Conservation (phyloP, 1,140 invertebrate genomes). For the Drosophila arizonae region DNA sequence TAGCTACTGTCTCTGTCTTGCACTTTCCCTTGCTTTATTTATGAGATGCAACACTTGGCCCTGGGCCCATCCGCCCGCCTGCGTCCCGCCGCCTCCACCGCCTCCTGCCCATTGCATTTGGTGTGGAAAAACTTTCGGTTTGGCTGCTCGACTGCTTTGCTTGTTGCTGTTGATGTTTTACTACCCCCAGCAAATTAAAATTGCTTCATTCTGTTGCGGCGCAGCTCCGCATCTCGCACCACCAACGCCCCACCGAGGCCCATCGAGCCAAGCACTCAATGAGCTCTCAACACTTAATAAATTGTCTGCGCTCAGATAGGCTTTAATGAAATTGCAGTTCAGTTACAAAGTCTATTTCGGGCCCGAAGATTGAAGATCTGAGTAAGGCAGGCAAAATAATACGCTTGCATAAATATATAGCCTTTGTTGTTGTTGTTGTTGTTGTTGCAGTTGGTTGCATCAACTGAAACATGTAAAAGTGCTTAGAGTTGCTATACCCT, state of each 20-base stretch:
- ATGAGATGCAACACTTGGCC: conserved; percentile 71
- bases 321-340: conserved; percentile 64
- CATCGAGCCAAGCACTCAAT: conserved; percentile 21
- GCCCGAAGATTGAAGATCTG: conserved; percentile 3
- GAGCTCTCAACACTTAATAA: conserved; percentile 75
- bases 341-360: conserved; percentile 12
- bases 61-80: too few relatives aligned
- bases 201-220: conserved; percentile 69
- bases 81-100: not conserved
- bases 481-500: too few relatives aligned
- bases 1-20: not conserved
- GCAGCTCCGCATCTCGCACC: conserved; percentile 37
- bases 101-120: conserved; percentile 61
- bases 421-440: not conserved
- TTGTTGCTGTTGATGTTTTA: conserved; percentile 75
- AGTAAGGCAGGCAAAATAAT: conserved; percentile 23
- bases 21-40: conserved; percentile 51
- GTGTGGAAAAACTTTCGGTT: conserved; percentile 40
- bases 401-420: conserved; percentile 14
- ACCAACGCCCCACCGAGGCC: not conserved
- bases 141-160: conserved; percentile 35
- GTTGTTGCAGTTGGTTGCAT: too few relatives aligned
- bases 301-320: conserved; percentile 60
- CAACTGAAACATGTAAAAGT: too few relatives aligned
- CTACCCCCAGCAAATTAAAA: conserved; percentile 75